phyloP scores from a whole-genome alignment of 1,140 invertebrate genomes.

The Zeugodacus cucurbitae region DNA sequence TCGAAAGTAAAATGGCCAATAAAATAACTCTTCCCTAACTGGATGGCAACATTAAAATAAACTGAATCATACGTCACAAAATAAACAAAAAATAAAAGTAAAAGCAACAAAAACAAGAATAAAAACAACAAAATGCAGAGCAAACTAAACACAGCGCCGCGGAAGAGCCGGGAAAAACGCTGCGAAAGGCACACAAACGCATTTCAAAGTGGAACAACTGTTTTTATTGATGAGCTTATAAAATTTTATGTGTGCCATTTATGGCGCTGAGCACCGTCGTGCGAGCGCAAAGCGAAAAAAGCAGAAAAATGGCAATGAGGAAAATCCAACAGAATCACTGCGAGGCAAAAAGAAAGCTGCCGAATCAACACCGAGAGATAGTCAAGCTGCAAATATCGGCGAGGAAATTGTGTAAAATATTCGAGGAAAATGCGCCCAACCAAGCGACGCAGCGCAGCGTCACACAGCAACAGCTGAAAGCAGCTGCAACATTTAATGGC shows the following conservation, averaged over 20 bases:
- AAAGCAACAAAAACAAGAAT: background rate
- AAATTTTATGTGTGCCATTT: slow-evolving; percentile 37
- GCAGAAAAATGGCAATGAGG: background rate
- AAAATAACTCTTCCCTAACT: slow-evolving; percentile 17
- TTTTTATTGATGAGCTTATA: slow-evolving; percentile 39
- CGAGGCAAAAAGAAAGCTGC: background rate
- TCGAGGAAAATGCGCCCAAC: background rate
- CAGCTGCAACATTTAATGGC: slow-evolving; percentile 28
- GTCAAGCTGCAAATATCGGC: slow-evolving; percentile 5
- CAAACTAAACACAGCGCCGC: background rate
- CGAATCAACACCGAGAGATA: background rate
- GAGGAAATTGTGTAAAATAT: slow-evolving; percentile 23
- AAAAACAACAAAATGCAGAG: background rate
- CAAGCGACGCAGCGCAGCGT: background rate
- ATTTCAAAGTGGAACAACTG: slow-evolving; percentile 33
- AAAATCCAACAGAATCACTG: background rate
- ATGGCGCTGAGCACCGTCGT: background rate
- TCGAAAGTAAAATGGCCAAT: slow-evolving; percentile 20
- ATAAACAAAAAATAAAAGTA: background rate
- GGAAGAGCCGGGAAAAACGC: background rate
- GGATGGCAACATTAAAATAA: slow-evolving; percentile 23
- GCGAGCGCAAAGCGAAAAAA: background rate
- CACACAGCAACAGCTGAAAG: background rate
- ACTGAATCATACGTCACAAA: slow-evolving; percentile 24
- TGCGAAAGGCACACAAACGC: background rate